These are phyloP conservation scores for Cyclura pinguis DNA, from an alignment of 2,797 vertebrate species.

Conservation along the genomic window DNA sequence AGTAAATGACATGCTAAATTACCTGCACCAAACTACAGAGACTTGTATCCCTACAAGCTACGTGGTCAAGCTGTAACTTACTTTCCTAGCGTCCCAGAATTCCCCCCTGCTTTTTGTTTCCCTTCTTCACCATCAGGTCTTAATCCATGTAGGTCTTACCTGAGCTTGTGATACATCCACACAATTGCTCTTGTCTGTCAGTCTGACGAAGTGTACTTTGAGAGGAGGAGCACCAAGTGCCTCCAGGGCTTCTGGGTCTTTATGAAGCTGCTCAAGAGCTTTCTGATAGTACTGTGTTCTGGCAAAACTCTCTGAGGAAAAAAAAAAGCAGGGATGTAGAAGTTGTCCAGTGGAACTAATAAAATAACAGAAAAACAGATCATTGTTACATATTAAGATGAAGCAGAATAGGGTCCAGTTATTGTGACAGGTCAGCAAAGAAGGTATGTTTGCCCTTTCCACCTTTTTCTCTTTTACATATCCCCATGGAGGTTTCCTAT, in stretches of 20 bases:
- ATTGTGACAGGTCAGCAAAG: not conserved
- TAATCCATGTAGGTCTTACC: conserved; percentile 66
- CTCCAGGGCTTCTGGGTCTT: conserved; percentile 80
- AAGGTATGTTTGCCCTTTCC: not conserved
- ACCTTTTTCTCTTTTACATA: not conserved
- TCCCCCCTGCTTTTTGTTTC: not conserved
- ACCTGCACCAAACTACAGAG: not conserved
- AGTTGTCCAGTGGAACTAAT: not conserved
- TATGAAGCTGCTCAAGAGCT: conserved; percentile 82
- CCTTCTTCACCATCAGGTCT: not conserved
- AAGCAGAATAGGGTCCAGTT: not conserved
- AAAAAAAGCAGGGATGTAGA: not conserved
- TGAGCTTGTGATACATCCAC: conserved; percentile 79
- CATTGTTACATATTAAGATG: not conserved
- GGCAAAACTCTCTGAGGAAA: conserved; percentile 74
- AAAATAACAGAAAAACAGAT: not conserved
- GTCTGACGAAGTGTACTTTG: conserved; percentile 83
- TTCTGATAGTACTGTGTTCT: conserved; percentile 83
- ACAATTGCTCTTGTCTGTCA: conserved; percentile 82
- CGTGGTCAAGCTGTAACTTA: not conserved
- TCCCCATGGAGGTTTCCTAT: not conserved
- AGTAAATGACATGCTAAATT: not conserved
- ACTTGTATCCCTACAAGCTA: not conserved
- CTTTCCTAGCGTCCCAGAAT: not conserved
- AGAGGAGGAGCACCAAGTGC: conserved; percentile 85